Conservation (phyloP, 2,113 vertebrate species). For the Podarcis cretensis region DNA sequence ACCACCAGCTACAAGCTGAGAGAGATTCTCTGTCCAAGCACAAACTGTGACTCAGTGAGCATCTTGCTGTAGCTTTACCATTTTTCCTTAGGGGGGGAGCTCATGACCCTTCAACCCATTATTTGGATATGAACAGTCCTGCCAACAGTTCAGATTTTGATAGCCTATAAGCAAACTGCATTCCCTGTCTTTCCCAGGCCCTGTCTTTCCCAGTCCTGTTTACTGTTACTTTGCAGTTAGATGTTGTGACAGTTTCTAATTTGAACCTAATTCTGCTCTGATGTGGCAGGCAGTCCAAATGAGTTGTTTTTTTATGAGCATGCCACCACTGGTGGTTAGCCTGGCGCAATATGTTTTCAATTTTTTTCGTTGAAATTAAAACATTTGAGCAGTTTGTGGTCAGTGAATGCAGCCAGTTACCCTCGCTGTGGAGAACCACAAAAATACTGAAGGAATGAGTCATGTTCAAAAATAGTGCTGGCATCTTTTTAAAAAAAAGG, state of each 20-base stretch:
- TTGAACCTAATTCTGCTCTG: conserved; percentile 25
- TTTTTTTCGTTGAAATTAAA: conserved; percentile 31
- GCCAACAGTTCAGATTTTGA: background rate
- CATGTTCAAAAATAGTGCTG: background rate
- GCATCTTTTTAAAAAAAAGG: background rate
- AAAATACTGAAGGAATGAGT: conserved; percentile 4
- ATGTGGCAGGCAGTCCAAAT: background rate
- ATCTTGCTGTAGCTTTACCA: conserved; percentile 2
- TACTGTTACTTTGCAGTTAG: background rate
- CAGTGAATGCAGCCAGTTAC: background rate
- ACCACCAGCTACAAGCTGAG: background rate
- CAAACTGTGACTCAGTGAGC: background rate
- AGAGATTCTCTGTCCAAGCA: background rate
- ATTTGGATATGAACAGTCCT: background rate
- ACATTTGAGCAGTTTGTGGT: conserved; percentile 6
- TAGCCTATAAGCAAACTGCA: background rate
- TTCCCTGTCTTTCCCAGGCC: conserved; percentile 7
- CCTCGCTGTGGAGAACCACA: background rate
- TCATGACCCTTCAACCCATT: background rate
- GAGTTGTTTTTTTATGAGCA: conserved; percentile 17
- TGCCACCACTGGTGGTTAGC: background rate
- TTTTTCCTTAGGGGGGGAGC: background rate
- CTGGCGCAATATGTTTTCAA: conserved; percentile 29
- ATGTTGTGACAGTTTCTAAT: conserved; percentile 12
- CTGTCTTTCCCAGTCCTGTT: background rate